Percentiles rank a stretch among this genome's conserved stretches.
phyloP scores from a whole-genome alignment of 2,888 invertebrate species.

The Flexamia atlantica region DNA sequence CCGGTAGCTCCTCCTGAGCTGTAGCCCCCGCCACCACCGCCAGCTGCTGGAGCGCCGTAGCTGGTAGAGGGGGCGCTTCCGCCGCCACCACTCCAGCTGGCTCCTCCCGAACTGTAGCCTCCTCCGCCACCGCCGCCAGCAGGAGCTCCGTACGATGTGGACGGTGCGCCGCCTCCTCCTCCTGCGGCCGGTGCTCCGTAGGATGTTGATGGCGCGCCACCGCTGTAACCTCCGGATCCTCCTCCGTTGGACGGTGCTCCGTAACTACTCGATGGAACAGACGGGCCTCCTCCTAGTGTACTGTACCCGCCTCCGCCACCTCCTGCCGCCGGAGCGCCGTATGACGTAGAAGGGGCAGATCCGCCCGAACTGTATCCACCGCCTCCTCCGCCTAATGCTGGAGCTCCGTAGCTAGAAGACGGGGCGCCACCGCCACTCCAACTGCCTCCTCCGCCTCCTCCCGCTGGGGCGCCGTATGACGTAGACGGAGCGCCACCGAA shows the following conservation, averaged over 20 bases:
- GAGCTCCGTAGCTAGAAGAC: not conserved
- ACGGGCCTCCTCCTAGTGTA: conserved; percentile 63
- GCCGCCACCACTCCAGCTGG: conserved; percentile 44
- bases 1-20: conserved; percentile 67
- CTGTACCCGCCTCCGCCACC: conserved; percentile 66
- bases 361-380: conserved; percentile 59
- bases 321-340: conserved; percentile 59
- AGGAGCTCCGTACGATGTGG: conserved; percentile 61
- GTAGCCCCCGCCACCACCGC: conserved; percentile 67
- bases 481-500: conserved; percentile 51
- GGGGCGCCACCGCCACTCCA: conserved; percentile 30
- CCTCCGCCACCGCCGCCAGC: conserved; percentile 17
- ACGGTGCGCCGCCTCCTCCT: conserved; percentile 60
- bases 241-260: conserved; percentile 57
- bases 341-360: conserved; percentile 57
- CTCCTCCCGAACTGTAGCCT: conserved; percentile 56
- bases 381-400: conserved; percentile 8
- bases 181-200: conserved; percentile 61
- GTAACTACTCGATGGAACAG: conserved; percentile 64
- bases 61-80: conserved; percentile 64
- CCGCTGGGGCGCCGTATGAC: conserved; percentile 62
- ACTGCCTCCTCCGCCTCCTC: not conserved
- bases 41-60: conserved; percentile 69
- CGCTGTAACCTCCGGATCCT: conserved; percentile 64
- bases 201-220: conserved; percentile 50